Base-by-base conservation (phyloP, 2,113 vertebrate species). In the Ondatra zibethicus region DNA sequence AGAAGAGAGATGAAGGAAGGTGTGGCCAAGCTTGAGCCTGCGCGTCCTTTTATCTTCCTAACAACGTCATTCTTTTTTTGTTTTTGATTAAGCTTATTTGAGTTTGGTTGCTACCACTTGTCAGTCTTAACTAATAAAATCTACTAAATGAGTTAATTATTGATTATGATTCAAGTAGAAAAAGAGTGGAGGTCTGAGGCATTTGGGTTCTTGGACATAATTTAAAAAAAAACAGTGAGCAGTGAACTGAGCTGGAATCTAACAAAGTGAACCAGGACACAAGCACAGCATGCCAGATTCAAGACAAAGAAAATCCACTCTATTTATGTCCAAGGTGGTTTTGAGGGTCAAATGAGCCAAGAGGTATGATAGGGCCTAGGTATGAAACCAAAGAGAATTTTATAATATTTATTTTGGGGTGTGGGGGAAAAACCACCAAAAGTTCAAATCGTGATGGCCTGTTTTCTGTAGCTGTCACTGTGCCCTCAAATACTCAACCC, bases 291-390 rank as follows among this genome's bases (percentile, higher is more conserved):
- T 78, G 84, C 36, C 78, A 52, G 66, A 76, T 42, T 87, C 84
- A 75, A 61, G 17, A 89, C 63, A 90, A 94, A 39, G 81, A 75
- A 93, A 31, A 33, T 13, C 73, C n/a, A 11, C 0, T 89, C 66
- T 94, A 33, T 72, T 94, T 88, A 80, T 72, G 42, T 78, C 16
- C 75, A 76, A 27, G 66, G 47, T n/a, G 31, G 3, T 93, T 97
- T 92, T 75, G 90, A 93, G 80, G 88, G 95, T 93, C 80, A 93
- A 92, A 76, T 16, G 88, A 95, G 80, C 84, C 89, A 85, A 90
- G 80, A 89, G 72, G 27, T 3, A 0, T 82, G 68, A 90, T 80
- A 65, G 21, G 31, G 58, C 25, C 36, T 50, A 27, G 66, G 82
- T 75, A 36, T 36, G 73, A 93, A 89, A 92, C 50, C 89, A 82